A percentile compares a stretch with the other conserved stretches of the same genome.
Evolutionary conservation across 2,888 invertebrate genomes (phyloP).

Genomic region (Corythucha ciliata): DNA sequence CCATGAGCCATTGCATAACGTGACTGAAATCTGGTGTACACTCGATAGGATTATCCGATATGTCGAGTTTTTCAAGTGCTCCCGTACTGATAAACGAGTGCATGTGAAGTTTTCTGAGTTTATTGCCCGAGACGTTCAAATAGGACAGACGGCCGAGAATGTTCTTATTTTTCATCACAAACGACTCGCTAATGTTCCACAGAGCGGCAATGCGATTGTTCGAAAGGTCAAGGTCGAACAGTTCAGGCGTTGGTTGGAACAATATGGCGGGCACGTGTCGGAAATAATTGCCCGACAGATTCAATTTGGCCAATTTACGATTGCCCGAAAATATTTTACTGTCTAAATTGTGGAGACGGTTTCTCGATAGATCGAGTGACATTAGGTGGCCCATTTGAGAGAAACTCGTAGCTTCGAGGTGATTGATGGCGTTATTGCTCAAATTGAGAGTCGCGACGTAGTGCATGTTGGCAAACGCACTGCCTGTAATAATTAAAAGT

Average conservation of each 20-base stretch:
- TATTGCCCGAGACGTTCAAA: slow-evolving; percentile 50
- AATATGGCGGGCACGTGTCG: slow-evolving; percentile 55
- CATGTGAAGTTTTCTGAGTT: slow-evolving; percentile 42
- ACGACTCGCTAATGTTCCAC: slow-evolving; percentile 47
- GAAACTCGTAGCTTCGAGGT: slow-evolving; percentile 46
- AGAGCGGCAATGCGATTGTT: slow-evolving; percentile 56
- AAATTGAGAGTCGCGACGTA: slow-evolving; percentile 57
- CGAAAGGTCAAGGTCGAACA: slow-evolving; percentile 61
- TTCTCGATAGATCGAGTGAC: slow-evolving; percentile 62
- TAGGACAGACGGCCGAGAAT: slow-evolving; percentile 47
- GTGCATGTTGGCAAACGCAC: slow-evolving; percentile 64
- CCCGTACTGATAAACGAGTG: slow-evolving; percentile 31
- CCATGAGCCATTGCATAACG: slow-evolving; percentile 55
- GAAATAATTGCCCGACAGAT: slow-evolving; percentile 63
- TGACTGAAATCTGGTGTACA: slow-evolving; percentile 59
- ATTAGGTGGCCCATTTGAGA: slow-evolving; percentile 50
- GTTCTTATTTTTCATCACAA: slow-evolving; percentile 44
- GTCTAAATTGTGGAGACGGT: slow-evolving; percentile 53
- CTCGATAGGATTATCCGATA: slow-evolving; percentile 56
- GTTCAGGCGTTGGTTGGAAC: slow-evolving; percentile 52
- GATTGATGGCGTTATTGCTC: slow-evolving; percentile 52
- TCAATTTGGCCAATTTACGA: slow-evolving; percentile 54
- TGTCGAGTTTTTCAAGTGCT: slow-evolving; percentile 45
- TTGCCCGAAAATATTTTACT: slow-evolving; percentile 57
- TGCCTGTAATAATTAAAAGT: no score